These are phyloP conservation scores for Tetramorium alpestre DNA, from an alignment of 1,140 invertebrate species.

Conservation along the genomic window DNA sequence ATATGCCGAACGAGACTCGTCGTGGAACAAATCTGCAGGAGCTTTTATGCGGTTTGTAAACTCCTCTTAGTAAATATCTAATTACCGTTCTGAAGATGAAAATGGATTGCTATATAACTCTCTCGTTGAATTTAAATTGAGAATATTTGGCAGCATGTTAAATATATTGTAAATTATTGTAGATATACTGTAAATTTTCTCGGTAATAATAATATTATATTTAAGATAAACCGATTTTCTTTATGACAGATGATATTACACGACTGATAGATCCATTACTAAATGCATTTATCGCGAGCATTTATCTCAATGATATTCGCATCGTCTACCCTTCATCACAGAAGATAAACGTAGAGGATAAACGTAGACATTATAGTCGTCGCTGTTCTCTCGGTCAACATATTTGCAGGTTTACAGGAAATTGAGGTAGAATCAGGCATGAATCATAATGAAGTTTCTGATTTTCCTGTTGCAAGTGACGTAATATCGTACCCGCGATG, in stretches of 20 bases:
- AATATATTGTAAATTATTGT: neutral
- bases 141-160: neutral
- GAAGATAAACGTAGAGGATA: slow-evolving; percentile 18
- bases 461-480: slow-evolving; percentile 29
- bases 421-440: slow-evolving; percentile 46
- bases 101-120: neutral
- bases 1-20: neutral
- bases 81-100: neutral
- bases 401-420: slow-evolving; percentile 48
- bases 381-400: slow-evolving; percentile 24
- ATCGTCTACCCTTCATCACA: neutral
- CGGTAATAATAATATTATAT: neutral
- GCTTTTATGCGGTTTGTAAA: neutral
- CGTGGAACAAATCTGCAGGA: neutral
- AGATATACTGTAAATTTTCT: neutral
- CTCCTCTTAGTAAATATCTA: neutral
- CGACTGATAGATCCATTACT: neutral
- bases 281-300: slow-evolving; percentile 12
- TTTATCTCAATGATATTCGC: slow-evolving; percentile 28
- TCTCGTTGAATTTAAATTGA: neutral
- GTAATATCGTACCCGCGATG: slow-evolving; percentile 2
- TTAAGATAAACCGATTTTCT: neutral
- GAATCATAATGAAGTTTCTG: slow-evolving; percentile 49
- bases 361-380: slow-evolving; percentile 29
- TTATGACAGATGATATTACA: neutral